Conservation (phyloP, 1,140 invertebrate genomes). For the Trichonephila clavipes region DNA sequence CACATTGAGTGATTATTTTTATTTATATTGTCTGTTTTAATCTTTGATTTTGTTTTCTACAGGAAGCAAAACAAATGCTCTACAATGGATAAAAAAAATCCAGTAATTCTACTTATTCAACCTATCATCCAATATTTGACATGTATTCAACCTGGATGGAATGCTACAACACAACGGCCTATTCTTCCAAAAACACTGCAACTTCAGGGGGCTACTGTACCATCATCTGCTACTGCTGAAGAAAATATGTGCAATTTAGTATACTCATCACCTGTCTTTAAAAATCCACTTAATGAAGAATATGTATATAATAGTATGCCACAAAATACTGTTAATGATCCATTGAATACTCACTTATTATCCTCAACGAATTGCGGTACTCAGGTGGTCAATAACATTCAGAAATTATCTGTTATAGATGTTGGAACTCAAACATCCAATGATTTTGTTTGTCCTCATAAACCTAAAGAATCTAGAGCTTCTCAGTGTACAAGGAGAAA, state of each 20-base stretch:
- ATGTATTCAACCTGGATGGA: constrained; percentile 23
- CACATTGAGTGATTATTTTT: not conserved
- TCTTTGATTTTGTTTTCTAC: not conserved
- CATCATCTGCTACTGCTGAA: not conserved
- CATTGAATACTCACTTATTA: not conserved
- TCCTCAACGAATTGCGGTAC: not conserved
- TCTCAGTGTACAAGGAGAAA: constrained; percentile 63
- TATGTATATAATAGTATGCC: not conserved
- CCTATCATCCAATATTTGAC: constrained; percentile 56
- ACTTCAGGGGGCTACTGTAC: not conserved
- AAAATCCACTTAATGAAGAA: not conserved
- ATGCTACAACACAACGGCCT: not conserved
- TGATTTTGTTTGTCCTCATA: not conserved
- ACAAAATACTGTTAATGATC: not conserved
- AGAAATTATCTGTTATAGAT: not conserved
- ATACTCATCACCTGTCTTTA: not conserved
- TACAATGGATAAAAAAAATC: not conserved
- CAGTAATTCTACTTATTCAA: constrained; percentile 59
- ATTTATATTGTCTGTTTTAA: too few relatives aligned
- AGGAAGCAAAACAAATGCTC: constrained; percentile 49
- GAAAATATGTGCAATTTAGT: not conserved
- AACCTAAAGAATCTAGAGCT: constrained; percentile 43
- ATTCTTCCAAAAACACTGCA: constrained; percentile 61
- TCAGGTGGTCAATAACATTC: not conserved
- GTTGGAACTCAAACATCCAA: constrained; percentile 40